A percentile compares a stretch with the other conserved stretches of the same genome.
Conservation (phyloP, 2,113 vertebrate species). For the Isurus oxyrinchus region DNA sequence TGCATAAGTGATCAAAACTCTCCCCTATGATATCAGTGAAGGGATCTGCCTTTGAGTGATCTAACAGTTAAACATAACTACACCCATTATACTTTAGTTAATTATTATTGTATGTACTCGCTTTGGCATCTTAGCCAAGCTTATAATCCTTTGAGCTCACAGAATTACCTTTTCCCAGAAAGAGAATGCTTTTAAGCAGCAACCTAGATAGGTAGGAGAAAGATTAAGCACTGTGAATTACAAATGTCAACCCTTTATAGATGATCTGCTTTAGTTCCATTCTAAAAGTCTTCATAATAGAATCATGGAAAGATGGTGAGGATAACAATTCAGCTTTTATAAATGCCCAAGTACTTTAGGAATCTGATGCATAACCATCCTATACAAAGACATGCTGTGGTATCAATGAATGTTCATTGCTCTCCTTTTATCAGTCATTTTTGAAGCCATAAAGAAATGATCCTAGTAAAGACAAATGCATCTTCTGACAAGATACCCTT, state of each 20-base stretch:
- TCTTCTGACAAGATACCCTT: neutral
- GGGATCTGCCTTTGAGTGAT: neutral
- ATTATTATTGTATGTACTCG: neutral
- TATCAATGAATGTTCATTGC: neutral
- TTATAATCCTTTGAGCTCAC: constrained; percentile 6
- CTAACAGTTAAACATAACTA: neutral
- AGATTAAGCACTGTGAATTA: constrained; percentile 13
- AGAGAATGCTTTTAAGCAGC: constrained; percentile 21
- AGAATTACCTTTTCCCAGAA: constrained; percentile 23
- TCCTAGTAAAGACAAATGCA: neutral
- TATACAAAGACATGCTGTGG: neutral
- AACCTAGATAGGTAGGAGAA: neutral
- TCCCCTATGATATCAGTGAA: neutral
- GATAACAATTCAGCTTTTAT: neutral
- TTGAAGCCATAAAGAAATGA: neutral
- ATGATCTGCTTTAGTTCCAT: neutral
- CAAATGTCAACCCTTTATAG: neutral
- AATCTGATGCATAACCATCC: neutral
- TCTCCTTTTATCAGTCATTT: neutral
- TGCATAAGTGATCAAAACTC: neutral
- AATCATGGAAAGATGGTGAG: neutral
- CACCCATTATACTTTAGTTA: neutral
- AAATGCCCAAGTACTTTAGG: neutral
- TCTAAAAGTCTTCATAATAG: neutral
- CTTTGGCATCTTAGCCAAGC: neutral